Conservation (phyloP, 2,888 invertebrate species). For the Tipula unca region DNA sequence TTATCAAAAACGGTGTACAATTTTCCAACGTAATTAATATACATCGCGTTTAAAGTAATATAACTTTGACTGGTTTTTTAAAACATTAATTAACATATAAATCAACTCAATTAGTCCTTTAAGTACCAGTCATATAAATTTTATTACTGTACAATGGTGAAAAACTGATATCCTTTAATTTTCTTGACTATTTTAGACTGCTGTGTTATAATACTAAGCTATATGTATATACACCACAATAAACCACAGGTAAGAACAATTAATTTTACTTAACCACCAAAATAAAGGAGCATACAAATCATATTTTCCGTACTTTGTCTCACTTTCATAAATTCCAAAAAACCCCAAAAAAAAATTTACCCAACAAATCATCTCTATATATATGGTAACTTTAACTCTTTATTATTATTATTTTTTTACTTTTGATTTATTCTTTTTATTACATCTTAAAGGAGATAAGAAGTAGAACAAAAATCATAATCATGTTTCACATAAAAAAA, state of each 20-base stretch:
- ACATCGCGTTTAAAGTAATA: no score
- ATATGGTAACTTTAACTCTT: background rate
- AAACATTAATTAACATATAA: background rate
- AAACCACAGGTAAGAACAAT: constrained; percentile 14
- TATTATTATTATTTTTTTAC: background rate
- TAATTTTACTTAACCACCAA: background rate
- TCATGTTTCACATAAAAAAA: background rate
- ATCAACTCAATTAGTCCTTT: background rate
- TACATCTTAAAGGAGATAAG: background rate
- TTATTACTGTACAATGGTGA: background rate
- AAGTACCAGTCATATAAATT: background rate
- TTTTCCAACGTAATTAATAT: no score
- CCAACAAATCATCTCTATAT: background rate
- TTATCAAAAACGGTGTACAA: no score
- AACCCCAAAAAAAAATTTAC: background rate
- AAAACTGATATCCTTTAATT: background rate
- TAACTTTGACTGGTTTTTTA: background rate
- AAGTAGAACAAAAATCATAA: background rate
- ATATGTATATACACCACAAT: background rate
- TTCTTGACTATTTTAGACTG: background rate
- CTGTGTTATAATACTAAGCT: background rate
- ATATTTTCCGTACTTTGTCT: background rate
- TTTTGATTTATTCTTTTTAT: background rate
- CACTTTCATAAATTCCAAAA: background rate
- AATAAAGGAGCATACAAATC: background rate